Base-by-base conservation (phyloP, 2,888 invertebrate genomes). In the Antitype chi region DNA sequence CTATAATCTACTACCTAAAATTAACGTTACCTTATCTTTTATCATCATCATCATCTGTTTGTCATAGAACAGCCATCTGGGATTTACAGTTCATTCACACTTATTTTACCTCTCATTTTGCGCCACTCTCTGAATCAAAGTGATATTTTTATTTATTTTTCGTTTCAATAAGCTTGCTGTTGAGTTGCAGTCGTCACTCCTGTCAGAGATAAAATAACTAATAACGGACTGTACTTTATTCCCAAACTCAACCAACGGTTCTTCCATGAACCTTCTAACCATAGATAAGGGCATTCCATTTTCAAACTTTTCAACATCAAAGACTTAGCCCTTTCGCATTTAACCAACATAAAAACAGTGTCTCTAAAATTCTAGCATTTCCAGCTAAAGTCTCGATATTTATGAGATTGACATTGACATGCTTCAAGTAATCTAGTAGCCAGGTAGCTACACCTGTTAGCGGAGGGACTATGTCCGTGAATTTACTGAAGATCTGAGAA, bases 351-450 rank as follows among this genome's bases (percentile, higher is more conserved):
- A 62, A 52, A 80, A 74, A 55, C 43, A 7, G 9, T 78, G 47
- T 57, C 62, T 52, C 55, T 70, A 13, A 78, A 70, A 57, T 57
- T 52, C 57, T 57, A 78, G 43, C 17, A 67, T 52, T 78, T 63
- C 57, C 23, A 25, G 55, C 25, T 57, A 52, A 64, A 74, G 49
- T 70, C 11, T 70, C 68, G 78, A 78, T 71, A 80, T 78, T 62
- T 83, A 70, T 71, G 15, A 59, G 78, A 71, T 59, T 68, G 80
- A 57, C 84, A 84, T 66, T 84, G 80, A 79, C 73, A 81, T 78
- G 52, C 23, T 80, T 80, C 20, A n/a, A n/a, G n/a, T n/a, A 57
- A 68, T 57, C 20, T 20, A 60, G 60, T 53, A 52, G 57, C 6
- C 25, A 28, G 57, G 73, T 57, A 47, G 13, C 66, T 52, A 1